Evolutionary conservation across 2,888 invertebrate species (phyloP), one percentile per base, ranked within the genome.

Genomic region (Crematogaster levior): DNA sequence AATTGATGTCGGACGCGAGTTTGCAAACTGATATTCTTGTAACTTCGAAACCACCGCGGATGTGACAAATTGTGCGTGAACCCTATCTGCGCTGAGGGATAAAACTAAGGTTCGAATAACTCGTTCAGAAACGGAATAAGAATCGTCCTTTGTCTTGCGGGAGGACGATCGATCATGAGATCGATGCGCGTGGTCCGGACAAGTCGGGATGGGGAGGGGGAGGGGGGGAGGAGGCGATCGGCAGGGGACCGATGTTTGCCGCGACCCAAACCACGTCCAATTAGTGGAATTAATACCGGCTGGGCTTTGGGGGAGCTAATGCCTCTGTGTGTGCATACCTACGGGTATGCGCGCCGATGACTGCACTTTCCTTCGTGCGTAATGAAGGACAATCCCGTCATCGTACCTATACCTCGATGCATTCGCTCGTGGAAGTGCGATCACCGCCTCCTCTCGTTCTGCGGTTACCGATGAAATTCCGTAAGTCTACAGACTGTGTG

Each of bases 211-310:
- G 21, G 7, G 1, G 21, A 10, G 34, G n/a, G 34, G 10, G 34
- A 34, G 6, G 7, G 37, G 3, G 60, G 60, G 40, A 6, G 63
- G 24, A 27, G 43, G 46, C 46, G 79, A 82, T 63, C 87, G 84
- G 89, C 81, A 87, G 89, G 89, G 92, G 91, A 90, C 88, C 90
- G 90, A 91, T 93, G 90, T 93, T 92, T 92, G 92, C 91, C 90
- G 88, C 91, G 91, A 92, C 91, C 90, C 90, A 92, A 93, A 92
- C 93, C 93, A 92, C 93, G 92, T 92, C 93, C 93, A 93, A 93
- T 93, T 93, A 93, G 93, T 93, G 92, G 92, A 93, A 93, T 93
- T 93, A 93, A 93, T 93, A 92, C 90, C 90, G 91, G 91, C 90
- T 89, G 90, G 75, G 90, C 92, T 92, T 92, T 92, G 91, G 91